phyloP scores from a whole-genome alignment of 2,888 invertebrate genomes.

The Latrodectus hesperus region DNA sequence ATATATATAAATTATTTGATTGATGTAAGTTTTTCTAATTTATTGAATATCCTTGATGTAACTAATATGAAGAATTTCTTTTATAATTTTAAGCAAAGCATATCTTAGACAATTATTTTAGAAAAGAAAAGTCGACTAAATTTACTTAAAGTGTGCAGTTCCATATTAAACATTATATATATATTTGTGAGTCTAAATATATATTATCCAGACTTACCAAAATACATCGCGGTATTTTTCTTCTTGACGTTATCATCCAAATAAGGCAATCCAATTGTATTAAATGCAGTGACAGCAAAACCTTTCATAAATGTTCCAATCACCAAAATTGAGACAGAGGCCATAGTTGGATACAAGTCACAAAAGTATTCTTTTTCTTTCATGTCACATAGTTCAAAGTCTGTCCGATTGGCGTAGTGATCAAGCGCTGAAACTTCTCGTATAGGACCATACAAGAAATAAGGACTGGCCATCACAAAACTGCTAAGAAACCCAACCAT shows the following conservation, averaged over 20 bases:
- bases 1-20: too few species aligned
- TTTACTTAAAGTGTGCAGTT: too few species aligned
- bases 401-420: slow-evolving; percentile 5
- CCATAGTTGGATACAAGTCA: background rate
- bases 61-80: too few species aligned
- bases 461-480: slow-evolving; percentile 67
- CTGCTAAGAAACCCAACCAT: slow-evolving; percentile 55
- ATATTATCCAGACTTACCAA: slow-evolving; percentile 78
- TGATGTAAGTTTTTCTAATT: too few species aligned
- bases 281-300: slow-evolving; percentile 81
- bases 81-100: too few species aligned
- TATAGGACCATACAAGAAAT: slow-evolving; percentile 69
- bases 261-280: slow-evolving; percentile 82
- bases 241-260: slow-evolving; percentile 83
- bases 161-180: too few species aligned
- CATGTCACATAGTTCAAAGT: slow-evolving; percentile 22
- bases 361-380: background rate
- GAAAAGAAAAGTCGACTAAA: too few species aligned
- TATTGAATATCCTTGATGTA: too few species aligned
- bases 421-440: slow-evolving; percentile 39
- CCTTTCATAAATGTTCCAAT: slow-evolving; percentile 83
- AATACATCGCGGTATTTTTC: slow-evolving; percentile 80
- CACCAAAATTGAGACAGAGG: slow-evolving; percentile 77
- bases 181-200: too few species aligned
- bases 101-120: too few species aligned